Evolutionary conservation across 1,140 invertebrate species (phyloP), one percentile per base, ranked within the genome.

Genomic region (Pectinophora gossypiella): DNA sequence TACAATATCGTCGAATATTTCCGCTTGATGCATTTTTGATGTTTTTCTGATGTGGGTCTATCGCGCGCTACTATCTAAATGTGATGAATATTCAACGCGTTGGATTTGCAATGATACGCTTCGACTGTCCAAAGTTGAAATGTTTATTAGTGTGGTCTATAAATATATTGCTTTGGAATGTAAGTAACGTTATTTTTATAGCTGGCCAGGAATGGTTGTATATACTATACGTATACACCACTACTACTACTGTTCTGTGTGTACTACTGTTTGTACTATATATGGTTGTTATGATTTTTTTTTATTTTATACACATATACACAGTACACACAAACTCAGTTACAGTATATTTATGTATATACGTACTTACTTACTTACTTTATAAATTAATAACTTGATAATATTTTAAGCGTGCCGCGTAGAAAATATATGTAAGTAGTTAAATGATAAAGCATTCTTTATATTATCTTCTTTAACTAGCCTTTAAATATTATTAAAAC

Each of bases 21-120:
- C 84, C 84, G 84, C 81, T 79, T 87, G 84, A 87, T 87, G 84
- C 84, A 87, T 87, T 87, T 87, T 87, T 87, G 84, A 87, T 87
- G 84, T 87, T 85, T 87, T 87, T 87, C 84, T 87, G 84, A 87
- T 87, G 82, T 84, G 81, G 84, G 84, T 87, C 84, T 87, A 87
- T 87, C 84, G 78, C 69, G 48, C 69, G 68, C 64, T 76, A 65
- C 78, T 81, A 87, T 87, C 84, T 87, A 85, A 85, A 87, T 81
- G 80, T 82, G 79, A 84, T 83, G 79, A 86, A 86, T 82, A 86
- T 86, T 83, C 81, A 84, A 74, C 66, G 63, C 67, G 83, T 76
- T 76, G 52, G 76, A 59, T 72, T 78, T 68, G 62, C 52, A 59
- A 52, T 67, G 83, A 86, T 74, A 73, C 63, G 72, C 68, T 63